A percentile compares a stretch with the other conserved stretches of the same genome.
phyloP scores from a whole-genome alignment of 2,888 invertebrate species.

The Conus canariensis region DNA sequence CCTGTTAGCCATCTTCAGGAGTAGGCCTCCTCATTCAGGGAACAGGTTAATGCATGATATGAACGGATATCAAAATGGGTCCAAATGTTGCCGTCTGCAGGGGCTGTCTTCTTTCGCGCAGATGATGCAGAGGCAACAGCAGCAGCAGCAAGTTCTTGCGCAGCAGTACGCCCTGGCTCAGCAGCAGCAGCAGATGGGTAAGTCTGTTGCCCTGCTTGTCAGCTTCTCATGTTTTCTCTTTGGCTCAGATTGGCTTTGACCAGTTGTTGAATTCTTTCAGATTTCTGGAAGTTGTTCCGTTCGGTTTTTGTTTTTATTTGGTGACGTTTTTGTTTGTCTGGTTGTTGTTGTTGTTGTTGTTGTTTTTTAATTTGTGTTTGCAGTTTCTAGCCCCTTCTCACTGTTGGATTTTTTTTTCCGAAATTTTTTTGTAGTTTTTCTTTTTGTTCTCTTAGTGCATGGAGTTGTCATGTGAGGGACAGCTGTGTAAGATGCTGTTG shows the following conservation, averaged over 20 bases:
- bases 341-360: not conserved
- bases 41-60: too few relatives aligned
- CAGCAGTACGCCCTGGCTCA: conserved; percentile 82
- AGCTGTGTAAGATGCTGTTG: not conserved
- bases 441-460: not conserved
- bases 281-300: not conserved
- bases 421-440: not conserved
- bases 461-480: not conserved
- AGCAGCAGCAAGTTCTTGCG: conserved; percentile 78
- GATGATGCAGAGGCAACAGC: conserved; percentile 74
- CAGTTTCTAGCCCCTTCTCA: not conserved
- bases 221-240: not conserved
- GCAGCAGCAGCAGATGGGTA: conserved; percentile 85
- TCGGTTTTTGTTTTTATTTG: not conserved
- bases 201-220: conserved; percentile 11
- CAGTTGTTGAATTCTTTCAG: not conserved
- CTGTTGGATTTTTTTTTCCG: not conserved
- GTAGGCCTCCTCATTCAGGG: too few relatives aligned
- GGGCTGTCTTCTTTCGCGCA: conserved; percentile 48
- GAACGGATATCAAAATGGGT: too few relatives aligned
- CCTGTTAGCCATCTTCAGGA: too few relatives aligned
- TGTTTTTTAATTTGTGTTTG: not conserved
- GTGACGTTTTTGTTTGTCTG: not conserved
- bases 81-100: too few relatives aligned
- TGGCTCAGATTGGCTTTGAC: not conserved